These are phyloP conservation scores for Spinibarbus caldwelli DNA, from an alignment of 2,797 vertebrate genomes.

Conservation along the genomic window DNA sequence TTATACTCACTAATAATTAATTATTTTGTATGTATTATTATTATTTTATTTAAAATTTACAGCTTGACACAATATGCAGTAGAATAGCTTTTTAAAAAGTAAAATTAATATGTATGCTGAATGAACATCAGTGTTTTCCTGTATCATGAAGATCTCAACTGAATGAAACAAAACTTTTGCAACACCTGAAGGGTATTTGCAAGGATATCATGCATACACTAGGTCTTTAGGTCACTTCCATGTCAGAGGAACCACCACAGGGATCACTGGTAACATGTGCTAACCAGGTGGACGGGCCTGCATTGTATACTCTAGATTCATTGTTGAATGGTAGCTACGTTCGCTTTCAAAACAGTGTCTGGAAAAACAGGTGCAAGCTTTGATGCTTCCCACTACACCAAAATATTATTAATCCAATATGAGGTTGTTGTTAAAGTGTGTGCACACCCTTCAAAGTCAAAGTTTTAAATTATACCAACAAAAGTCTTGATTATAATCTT, in stretches of 20 bases:
- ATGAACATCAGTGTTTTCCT: not conserved
- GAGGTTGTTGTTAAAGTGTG: slow-evolving; percentile 17
- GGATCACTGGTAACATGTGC: slow-evolving; percentile 45
- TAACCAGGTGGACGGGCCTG: slow-evolving; percentile 42
- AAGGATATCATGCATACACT: slow-evolving; percentile 41
- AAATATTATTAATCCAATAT: not conserved
- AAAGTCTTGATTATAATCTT: not conserved
- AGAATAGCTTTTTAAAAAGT: not conserved
- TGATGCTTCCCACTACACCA: slow-evolving; percentile 21
- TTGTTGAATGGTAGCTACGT: slow-evolving; percentile 8
- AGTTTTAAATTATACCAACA: slow-evolving; percentile 20
- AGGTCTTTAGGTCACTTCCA: slow-evolving; percentile 33
- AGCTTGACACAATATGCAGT: not conserved
- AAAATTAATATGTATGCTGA: not conserved
- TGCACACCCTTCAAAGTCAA: slow-evolving; percentile 23
- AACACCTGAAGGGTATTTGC: slow-evolving; percentile 54
- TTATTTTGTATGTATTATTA: not conserved
- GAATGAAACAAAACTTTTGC: slow-evolving; percentile 14
- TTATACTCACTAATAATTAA: not conserved
- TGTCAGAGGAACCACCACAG: slow-evolving; percentile 10
- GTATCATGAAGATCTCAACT: slow-evolving; percentile 29
- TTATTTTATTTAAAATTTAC: not conserved
- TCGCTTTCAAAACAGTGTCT: slow-evolving; percentile 40
- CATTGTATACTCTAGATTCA: slow-evolving; percentile 16
- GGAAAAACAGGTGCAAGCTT: slow-evolving; percentile 50